These are phyloP conservation scores for Pipistrellus pipistrellus DNA, from an alignment of 2,797 vertebrate species.

Conservation along the genomic window DNA sequence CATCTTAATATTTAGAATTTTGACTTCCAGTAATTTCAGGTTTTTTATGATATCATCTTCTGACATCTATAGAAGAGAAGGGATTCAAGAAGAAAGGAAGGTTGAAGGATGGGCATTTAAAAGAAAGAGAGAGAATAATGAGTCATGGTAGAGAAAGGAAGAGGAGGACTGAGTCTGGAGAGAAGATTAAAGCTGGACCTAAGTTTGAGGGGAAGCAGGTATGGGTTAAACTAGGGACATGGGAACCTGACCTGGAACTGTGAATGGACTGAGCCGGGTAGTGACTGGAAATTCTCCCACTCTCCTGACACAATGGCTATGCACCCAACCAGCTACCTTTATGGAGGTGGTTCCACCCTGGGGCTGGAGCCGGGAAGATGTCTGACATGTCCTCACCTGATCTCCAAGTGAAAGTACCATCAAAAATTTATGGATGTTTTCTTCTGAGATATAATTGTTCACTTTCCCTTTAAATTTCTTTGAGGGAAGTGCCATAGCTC, in stretches of 20 bases:
- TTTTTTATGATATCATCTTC: neutral
- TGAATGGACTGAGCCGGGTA: neutral
- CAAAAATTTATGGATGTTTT: neutral
- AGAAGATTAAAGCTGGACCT: neutral
- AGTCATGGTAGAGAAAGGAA: neutral
- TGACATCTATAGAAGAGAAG: neutral
- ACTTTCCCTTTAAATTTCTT: neutral
- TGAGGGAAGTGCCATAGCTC: neutral
- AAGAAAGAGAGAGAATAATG: neutral
- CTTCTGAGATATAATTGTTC: too few species aligned
- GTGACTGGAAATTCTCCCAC: neutral
- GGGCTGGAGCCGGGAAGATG: neutral
- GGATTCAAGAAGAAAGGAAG: neutral
- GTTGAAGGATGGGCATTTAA: neutral
- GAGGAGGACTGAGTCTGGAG: neutral
- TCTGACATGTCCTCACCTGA: conserved; percentile 8
- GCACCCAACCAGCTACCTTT: neutral
- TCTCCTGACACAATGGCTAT: neutral
- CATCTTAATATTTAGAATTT: neutral
- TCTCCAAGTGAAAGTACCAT: neutral
- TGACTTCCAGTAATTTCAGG: conserved; percentile 23
- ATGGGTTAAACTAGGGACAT: neutral
- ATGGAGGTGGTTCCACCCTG: neutral
- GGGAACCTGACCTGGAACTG: neutral
- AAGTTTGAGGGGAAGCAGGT: too few species aligned